Evolutionary conservation across 1,140 invertebrate genomes (phyloP).

Genomic region (Helicoverpa zea): DNA sequence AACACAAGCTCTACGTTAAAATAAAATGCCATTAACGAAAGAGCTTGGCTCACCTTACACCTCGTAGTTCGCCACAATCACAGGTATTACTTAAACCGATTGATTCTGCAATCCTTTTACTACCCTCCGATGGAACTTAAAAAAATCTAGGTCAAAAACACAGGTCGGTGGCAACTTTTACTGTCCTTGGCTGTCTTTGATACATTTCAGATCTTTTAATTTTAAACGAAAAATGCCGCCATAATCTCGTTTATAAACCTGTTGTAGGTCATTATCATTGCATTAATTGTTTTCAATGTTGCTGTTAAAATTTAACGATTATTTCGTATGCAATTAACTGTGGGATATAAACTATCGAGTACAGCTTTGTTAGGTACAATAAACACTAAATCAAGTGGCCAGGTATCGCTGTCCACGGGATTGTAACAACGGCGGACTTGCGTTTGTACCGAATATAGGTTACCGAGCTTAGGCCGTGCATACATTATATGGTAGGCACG

Average conservation of each 20-base stretch:
- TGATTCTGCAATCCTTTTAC: constrained; percentile 51
- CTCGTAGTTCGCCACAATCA: neutral
- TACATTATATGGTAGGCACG: neutral
- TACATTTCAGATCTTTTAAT: constrained; percentile 50
- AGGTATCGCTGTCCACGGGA: neutral
- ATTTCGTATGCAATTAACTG: constrained; percentile 2
- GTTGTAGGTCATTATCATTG: constrained; percentile 34
- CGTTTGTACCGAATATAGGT: neutral
- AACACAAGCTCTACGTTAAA: neutral
- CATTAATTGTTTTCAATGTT: constrained; percentile 10
- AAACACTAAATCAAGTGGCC: neutral
- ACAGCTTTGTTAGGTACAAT: neutral
- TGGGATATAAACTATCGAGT: neutral
- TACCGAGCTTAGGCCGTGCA: constrained; percentile 6
- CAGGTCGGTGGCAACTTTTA: constrained; percentile 57
- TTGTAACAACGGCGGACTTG: neutral
- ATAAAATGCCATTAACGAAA: constrained; percentile 7
- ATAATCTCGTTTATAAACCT: constrained; percentile 9
- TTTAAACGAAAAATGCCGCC: constrained; percentile 17
- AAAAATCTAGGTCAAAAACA: constrained; percentile 55
- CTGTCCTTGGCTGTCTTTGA: constrained; percentile 57
- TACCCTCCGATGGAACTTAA: constrained; percentile 37
- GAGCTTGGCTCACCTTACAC: neutral
- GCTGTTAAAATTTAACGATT: constrained; percentile 20
- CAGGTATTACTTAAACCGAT: constrained; percentile 36